phyloP scores from a whole-genome alignment of 2,113 vertebrate genomes.

The Chloebia gouldiae region DNA sequence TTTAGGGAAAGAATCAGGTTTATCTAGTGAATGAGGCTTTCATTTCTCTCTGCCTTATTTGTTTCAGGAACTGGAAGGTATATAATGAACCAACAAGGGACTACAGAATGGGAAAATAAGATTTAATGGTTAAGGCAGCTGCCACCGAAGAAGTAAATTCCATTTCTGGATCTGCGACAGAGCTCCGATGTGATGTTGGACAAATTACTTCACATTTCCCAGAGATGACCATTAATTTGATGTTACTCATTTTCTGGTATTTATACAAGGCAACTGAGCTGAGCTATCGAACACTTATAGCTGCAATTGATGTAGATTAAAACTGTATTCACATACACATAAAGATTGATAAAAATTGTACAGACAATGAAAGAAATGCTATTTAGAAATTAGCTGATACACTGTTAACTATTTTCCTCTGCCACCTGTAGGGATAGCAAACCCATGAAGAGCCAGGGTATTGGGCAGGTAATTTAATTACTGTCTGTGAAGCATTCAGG shows the following conservation, averaged over 20 bases:
- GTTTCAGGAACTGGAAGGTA: conserved; percentile 55
- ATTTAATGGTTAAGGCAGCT: conserved; percentile 59
- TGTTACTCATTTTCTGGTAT: not conserved
- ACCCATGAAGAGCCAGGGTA: not conserved
- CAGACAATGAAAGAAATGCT: not conserved
- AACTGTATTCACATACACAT: not conserved
- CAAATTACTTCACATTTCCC: conserved; percentile 44
- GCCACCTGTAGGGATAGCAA: not conserved
- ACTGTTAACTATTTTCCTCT: not conserved
- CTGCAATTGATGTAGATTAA: not conserved
- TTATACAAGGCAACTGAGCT: not conserved
- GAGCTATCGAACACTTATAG: not conserved
- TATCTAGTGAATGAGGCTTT: conserved; percentile 51
- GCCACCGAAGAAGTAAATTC: conserved; percentile 32
- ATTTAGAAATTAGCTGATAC: not conserved
- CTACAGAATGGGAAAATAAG: conserved; percentile 37
- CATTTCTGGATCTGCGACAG: conserved; percentile 38
- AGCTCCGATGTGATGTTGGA: conserved; percentile 13
- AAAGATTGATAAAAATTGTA: not conserved
- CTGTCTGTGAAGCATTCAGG: not conserved
- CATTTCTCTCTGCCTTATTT: conserved; percentile 58
- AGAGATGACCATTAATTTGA: conserved; percentile 40
- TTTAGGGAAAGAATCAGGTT: conserved; percentile 43
- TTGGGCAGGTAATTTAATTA: not conserved
- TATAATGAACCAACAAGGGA: conserved; percentile 64